phyloP scores from a whole-genome alignment of 2,797 vertebrate species.

The Sebastes ruberrimus region DNA sequence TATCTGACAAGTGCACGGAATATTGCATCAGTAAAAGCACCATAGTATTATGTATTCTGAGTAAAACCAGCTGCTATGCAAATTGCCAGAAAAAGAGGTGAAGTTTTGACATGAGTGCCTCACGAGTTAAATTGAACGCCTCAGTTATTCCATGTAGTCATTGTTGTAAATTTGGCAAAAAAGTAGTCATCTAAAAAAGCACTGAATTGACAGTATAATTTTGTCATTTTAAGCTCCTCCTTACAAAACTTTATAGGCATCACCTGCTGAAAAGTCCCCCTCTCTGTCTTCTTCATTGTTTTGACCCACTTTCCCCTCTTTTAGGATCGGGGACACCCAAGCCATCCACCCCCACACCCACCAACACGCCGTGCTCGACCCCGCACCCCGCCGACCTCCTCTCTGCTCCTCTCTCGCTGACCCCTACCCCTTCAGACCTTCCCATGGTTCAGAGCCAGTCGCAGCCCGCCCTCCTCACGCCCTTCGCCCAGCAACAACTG shows the following conservation, averaged over 20 bases:
- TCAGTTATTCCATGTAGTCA: background rate
- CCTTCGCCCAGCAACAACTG: conserved; percentile 95
- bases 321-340: conserved; percentile 98
- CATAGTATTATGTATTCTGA: background rate
- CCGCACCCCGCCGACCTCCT: conserved; percentile 92
- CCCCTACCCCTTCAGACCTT: conserved; percentile 89
- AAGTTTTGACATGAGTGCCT: background rate
- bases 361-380: conserved; percentile 94
- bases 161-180: background rate
- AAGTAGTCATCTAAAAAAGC: background rate
- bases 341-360: conserved; percentile 96
- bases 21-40: background rate
- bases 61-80: conserved; percentile 15
- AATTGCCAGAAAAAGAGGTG: background rate
- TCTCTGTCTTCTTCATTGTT: background rate
- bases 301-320: conserved; percentile 47
- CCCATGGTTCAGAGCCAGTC: conserved; percentile 82
- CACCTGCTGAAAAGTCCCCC: background rate
- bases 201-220: background rate
- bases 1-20: background rate
- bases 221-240: background rate
- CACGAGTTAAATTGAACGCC: background rate
- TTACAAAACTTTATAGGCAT: background rate
- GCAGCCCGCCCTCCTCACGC: conserved; percentile 89
- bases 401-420: conserved; percentile 86